Conservation (phyloP, 1,140 invertebrate genomes). For the Neodiprion lecontei region DNA sequence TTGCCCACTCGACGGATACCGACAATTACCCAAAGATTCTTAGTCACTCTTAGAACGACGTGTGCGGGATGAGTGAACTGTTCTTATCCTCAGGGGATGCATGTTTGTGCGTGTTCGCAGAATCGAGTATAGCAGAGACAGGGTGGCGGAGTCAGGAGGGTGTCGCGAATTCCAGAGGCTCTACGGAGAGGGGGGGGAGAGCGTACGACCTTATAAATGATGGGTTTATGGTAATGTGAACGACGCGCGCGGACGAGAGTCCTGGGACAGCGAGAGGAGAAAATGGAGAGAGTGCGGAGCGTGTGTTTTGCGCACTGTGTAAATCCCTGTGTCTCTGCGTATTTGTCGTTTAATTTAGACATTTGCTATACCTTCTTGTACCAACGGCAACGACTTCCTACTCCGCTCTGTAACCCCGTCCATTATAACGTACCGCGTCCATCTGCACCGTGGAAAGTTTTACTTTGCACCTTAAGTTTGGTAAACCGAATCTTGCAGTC, state of each 20-base stretch:
- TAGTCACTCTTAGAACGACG: conserved; percentile 8
- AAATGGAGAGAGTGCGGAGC: conserved; percentile 49
- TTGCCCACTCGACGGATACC: no score
- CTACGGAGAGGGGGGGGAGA: conserved; percentile 25
- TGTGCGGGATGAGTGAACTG: conserved; percentile 26
- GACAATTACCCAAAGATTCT: no score
- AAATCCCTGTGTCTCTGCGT: conserved; percentile 55
- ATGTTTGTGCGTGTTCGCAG: background rate
- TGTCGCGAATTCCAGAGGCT: conserved; percentile 25
- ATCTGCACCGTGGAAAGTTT: background rate
- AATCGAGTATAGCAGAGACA: background rate
- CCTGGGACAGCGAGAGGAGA: conserved; percentile 37
- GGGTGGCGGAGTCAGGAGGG: background rate
- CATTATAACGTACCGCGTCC: background rate
- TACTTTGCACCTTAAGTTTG: background rate
- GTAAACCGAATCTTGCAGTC: background rate
- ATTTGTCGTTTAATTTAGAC: conserved; percentile 60
- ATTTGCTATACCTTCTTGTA: conserved; percentile 41
- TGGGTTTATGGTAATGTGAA: conserved; percentile 54
- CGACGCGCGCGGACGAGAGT: conserved; percentile 29
- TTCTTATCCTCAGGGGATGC: conserved; percentile 43
- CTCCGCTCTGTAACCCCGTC: background rate
- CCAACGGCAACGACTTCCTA: background rate
- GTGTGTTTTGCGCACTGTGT: conserved; percentile 52
- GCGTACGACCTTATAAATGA: conserved; percentile 50